Base-by-base conservation (phyloP, 92 coral and sea anemone genomes). In the Metridium senile region DNA sequence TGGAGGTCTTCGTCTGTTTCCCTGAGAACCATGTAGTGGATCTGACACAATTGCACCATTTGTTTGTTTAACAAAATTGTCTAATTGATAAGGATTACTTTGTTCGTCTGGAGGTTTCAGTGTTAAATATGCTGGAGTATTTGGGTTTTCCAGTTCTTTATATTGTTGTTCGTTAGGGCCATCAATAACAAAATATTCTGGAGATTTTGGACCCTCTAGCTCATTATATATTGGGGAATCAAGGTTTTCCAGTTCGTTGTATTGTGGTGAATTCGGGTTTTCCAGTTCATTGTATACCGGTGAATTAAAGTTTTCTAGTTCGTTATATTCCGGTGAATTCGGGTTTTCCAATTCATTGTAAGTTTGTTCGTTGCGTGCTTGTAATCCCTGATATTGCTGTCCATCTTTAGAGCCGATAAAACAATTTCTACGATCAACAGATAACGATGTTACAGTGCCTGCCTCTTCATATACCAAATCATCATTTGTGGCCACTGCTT, bases 41-140 rank as follows among this genome's bases (percentile, higher is more conserved):
- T 54, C 61, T 20, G 22, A 21, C n/a, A n/a, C n/a, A n/a, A n/a
- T n/a, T n/a, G n/a, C n/a, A n/a, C n/a, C n/a, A n/a, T n/a, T n/a
- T n/a, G 8, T 11, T 18, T 22, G 59, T 28, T 6, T 0, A 9
- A 18, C 18, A 29, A 49, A 13, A 0, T 8, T 49, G 22, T 25
- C 45, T 10, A 4, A 6, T 47, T 18, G 8, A 43, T 11, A 19
- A 10, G 2, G 9, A 62, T 65, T 32, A 1, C 11, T 9, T 45
- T 73, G 52, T 11, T 73, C 68, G 35, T 73, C 33, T 52, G 76
- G 65, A 54, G 16, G 58, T 27, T 45, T 34, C n/a, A 70, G 75
- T 10, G 49, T 4, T 39, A 39, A 39, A 39, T 39, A 39, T 39
- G 8, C 13, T 4, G 49, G 49, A 4, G 13, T 39, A 39, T 51